Percentiles rank a stretch among this genome's conserved stretches.
phyloP scores from a whole-genome alignment of 2,113 vertebrate genomes.

The Xyrauchen texanus region DNA sequence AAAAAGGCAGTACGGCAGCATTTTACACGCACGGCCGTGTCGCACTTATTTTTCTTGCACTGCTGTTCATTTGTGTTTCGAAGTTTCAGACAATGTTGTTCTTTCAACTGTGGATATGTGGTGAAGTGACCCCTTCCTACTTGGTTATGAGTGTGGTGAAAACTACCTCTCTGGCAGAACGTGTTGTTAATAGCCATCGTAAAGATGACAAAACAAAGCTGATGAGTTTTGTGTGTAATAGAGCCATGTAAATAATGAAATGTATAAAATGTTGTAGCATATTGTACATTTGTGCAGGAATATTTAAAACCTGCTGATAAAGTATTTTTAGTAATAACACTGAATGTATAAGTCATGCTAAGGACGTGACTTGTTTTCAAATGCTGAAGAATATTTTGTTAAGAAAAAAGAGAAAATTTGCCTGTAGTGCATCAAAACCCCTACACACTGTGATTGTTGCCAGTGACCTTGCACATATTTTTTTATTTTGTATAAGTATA shows the following conservation, averaged over 20 bases:
- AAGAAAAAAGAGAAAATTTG: slow-evolving; percentile 65
- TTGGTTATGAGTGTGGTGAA: slow-evolving; percentile 59
- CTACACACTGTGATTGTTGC: slow-evolving; percentile 76
- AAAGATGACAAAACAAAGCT: slow-evolving; percentile 70
- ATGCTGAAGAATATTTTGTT: slow-evolving; percentile 83
- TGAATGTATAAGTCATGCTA: slow-evolving; percentile 88
- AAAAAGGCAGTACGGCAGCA: slow-evolving; percentile 54
- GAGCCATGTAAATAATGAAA: slow-evolving; percentile 94
- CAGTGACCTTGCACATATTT: slow-evolving; percentile 79
- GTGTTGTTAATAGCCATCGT: slow-evolving; percentile 67
- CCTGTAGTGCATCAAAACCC: slow-evolving; percentile 68
- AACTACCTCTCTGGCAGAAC: slow-evolving; percentile 64
- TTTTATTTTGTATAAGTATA: slow-evolving; percentile 59
- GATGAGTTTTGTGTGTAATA: slow-evolving; percentile 63
- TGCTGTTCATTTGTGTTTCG: slow-evolving; percentile 64
- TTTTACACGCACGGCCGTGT: slow-evolving; percentile 56
- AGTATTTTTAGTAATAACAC: slow-evolving; percentile 97
- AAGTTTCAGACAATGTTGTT: slow-evolving; percentile 63
- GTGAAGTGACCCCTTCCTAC: slow-evolving; percentile 61
- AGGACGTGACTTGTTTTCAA: slow-evolving; percentile 79
- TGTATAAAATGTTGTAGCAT: slow-evolving; percentile 95
- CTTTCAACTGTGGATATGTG: slow-evolving; percentile 59
- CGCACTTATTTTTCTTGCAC: slow-evolving; percentile 67
- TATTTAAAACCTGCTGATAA: slow-evolving; percentile 82
- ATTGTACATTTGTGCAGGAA: slow-evolving; percentile 89